A percentile compares a stretch with the other conserved stretches of the same genome.
Conservation (phyloP, 2,888 invertebrate genomes). For the Acleris literana region DNA sequence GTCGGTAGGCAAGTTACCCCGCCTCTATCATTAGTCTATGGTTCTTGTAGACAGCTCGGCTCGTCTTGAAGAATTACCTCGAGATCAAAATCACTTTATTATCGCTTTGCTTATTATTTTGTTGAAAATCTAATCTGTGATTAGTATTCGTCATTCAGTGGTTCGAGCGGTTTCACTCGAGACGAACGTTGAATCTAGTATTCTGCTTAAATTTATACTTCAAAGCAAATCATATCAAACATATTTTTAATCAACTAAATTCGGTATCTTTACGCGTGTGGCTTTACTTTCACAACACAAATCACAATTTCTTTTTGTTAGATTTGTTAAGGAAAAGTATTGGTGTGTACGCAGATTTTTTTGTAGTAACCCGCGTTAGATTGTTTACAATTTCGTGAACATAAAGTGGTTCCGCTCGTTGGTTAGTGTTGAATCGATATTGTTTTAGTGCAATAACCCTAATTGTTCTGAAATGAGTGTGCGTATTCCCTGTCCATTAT, state of each 20-base stretch:
- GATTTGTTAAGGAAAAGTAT: not conserved
- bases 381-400: conserved; percentile 57
- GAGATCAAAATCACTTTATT: conserved; percentile 22
- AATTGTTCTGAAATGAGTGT: conserved; percentile 70
- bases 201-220: conserved; percentile 1
- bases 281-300: conserved; percentile 33
- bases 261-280: conserved; percentile 25
- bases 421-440: conserved; percentile 64
- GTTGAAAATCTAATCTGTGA: conserved; percentile 30
- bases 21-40: conserved; percentile 13
- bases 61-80: conserved; percentile 21
- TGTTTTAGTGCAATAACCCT: conserved; percentile 53
- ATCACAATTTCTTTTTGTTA: conserved; percentile 17
- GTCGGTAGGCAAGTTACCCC: no score
- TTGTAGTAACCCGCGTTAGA: conserved; percentile 54
- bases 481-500: conserved; percentile 60
- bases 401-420: conserved; percentile 55
- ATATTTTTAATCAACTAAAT: conserved; percentile 15
- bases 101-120: conserved; percentile 29
- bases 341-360: conserved; percentile 45
- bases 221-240: not conserved
- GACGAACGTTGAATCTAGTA: conserved; percentile 12
- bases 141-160: conserved; percentile 26
- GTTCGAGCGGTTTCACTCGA: conserved; percentile 12
- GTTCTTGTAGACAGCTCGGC: conserved; percentile 20